A percentile compares a stretch with the other conserved stretches of the same genome.
These are phyloP conservation scores for Tetramorium simillimum DNA, from an alignment of 1,140 invertebrate species.

Conservation along the genomic window DNA sequence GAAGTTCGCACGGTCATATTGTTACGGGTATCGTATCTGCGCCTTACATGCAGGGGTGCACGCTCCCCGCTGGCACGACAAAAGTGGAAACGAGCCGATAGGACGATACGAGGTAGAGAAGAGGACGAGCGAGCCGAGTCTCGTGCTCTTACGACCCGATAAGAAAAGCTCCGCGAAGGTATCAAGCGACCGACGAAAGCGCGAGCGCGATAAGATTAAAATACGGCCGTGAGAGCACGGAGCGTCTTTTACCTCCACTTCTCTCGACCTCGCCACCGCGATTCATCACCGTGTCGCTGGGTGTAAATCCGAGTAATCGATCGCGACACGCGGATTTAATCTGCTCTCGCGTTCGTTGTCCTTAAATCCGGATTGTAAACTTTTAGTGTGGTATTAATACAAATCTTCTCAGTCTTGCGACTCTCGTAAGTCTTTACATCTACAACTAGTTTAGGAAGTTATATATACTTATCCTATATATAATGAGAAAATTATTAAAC, in stretches of 20 bases:
- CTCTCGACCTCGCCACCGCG: constrained; percentile 39
- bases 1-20: constrained; percentile 52
- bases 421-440: background rate
- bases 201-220: constrained; percentile 77
- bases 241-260: constrained; percentile 58
- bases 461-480: background rate
- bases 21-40: constrained; percentile 55
- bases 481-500: background rate
- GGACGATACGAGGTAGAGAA: constrained; percentile 55
- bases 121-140: constrained; percentile 60
- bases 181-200: constrained; percentile 72
- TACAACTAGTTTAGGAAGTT: background rate
- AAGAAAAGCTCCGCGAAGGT: constrained; percentile 72
- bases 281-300: constrained; percentile 47
- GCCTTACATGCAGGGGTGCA: constrained; percentile 44
- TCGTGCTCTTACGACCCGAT: constrained; percentile 63
- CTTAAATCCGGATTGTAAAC: background rate
- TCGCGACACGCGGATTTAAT: constrained; percentile 24
- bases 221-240: constrained; percentile 65
- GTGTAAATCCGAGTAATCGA: constrained; percentile 60
- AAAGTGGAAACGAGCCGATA: constrained; percentile 72
- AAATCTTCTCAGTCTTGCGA: background rate
- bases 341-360: background rate
- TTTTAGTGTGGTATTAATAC: background rate
- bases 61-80: constrained; percentile 54